phyloP scores from a whole-genome alignment of 2,888 invertebrate genomes.

The Drosophila conformis region DNA sequence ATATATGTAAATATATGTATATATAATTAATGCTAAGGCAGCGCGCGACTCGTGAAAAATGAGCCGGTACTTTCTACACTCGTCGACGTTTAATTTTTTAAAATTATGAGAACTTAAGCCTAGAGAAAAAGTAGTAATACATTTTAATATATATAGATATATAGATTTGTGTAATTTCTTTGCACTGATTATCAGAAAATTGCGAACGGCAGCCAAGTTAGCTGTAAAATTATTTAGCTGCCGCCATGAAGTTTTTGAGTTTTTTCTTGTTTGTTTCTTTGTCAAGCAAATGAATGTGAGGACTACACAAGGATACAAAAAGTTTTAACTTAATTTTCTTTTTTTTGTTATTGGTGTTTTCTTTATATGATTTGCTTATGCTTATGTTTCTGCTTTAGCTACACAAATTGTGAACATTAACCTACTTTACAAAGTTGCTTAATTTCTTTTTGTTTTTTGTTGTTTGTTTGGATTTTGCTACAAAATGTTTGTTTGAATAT shows the following conservation, averaged over 20 bases:
- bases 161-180: constrained; percentile 60
- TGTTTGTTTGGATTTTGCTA: constrained; percentile 43
- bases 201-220: constrained; percentile 41
- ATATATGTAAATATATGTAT: constrained; percentile 30
- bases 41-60: constrained; percentile 50
- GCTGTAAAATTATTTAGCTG: constrained; percentile 39
- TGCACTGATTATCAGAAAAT: constrained; percentile 74
- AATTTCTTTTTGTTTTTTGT: constrained; percentile 19
- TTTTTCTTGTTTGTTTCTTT: constrained; percentile 10
- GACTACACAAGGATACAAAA: constrained; percentile 44
- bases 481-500: constrained; percentile 49
- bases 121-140: constrained; percentile 71
- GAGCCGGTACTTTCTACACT: constrained; percentile 53
- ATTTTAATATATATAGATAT: constrained; percentile 33
- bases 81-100: constrained; percentile 37
- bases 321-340: constrained; percentile 34
- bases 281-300: constrained; percentile 35
- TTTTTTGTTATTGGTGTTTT: background rate
- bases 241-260: constrained; percentile 55
- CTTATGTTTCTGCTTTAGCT: constrained; percentile 27
- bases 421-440: constrained; percentile 67
- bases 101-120: constrained; percentile 71
- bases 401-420: constrained; percentile 48
- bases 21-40: constrained; percentile 58
- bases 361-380: constrained; percentile 15